Evolutionary conservation across 2,797 vertebrate species (phyloP).

Genomic region (Sarcophilus harrisii): DNA sequence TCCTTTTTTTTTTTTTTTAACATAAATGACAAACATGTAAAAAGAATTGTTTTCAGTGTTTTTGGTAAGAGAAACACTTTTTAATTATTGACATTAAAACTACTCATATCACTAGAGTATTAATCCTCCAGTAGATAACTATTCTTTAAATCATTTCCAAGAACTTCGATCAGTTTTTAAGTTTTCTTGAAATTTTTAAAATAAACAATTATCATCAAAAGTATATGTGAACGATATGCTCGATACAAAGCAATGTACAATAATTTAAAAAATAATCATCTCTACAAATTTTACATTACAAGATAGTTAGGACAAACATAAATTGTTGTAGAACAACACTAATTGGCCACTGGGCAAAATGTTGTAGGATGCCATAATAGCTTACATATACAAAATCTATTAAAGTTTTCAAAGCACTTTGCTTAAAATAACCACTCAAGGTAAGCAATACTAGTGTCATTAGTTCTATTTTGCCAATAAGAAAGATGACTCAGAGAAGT

Average conservation of each 20-base stretch:
- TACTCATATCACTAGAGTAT: not conserved
- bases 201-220: not conserved
- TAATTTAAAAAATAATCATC: not conserved
- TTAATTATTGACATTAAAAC: slow-evolving; percentile 3
- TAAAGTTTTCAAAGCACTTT: not conserved
- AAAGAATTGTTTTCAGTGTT: not conserved
- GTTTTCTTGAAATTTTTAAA: not conserved
- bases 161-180: slow-evolving; percentile 10
- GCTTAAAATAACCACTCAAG: not conserved
- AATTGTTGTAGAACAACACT: not conserved
- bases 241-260: not conserved
- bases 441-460: not conserved
- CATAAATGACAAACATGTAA: not conserved
- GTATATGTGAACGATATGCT: not conserved
- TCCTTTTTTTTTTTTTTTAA: not conserved
- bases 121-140: not conserved
- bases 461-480: not conserved
- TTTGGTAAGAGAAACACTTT: slow-evolving; percentile 1
- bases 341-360: not conserved
- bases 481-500: not conserved
- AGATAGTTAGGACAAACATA: not conserved
- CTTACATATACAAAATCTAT: not conserved
- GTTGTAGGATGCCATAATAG: not conserved
- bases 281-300: not conserved
- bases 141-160: not conserved